phyloP scores from a whole-genome alignment of 2,113 vertebrate genomes.

The Neoarius graeffei region DNA sequence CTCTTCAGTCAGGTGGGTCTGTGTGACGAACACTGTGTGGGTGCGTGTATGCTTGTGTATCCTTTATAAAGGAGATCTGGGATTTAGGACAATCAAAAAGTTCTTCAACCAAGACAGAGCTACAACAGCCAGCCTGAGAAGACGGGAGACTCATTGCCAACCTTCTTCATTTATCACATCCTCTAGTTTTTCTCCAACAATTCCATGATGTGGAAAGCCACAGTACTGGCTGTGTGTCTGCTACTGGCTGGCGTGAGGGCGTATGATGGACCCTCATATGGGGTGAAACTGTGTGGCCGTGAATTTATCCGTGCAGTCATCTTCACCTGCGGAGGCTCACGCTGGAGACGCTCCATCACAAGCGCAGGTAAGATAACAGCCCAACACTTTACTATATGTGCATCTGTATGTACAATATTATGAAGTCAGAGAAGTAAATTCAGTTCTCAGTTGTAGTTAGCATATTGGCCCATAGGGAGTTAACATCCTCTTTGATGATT shows the following conservation, averaged over 20 bases:
- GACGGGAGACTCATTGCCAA: constrained; percentile 21
- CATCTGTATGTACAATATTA: background rate
- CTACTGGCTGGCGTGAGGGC: constrained; percentile 66
- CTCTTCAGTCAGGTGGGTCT: constrained; percentile 45
- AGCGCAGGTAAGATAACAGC: constrained; percentile 64
- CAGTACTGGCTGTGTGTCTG: constrained; percentile 68
- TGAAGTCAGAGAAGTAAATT: background rate
- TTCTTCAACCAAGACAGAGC: constrained; percentile 40
- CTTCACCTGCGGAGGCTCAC: constrained; percentile 84
- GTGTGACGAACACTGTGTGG: constrained; percentile 35
- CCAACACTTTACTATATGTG: background rate
- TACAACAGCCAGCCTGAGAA: constrained; percentile 26
- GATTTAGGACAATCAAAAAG: constrained; percentile 56
- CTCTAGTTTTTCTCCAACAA: background rate
- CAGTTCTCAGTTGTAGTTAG: background rate
- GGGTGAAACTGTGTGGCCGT: constrained; percentile 83
- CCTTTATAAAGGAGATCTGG: constrained; percentile 69
- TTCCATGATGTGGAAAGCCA: constrained; percentile 69
- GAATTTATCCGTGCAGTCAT: constrained; percentile 87
- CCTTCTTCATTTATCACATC: background rate
- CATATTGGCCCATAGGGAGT: background rate
- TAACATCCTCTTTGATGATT: constrained; percentile 5
- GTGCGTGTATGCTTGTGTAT: constrained; percentile 18
- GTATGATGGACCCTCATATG: constrained; percentile 67
- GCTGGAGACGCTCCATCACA: constrained; percentile 76